Evolutionary conservation across 2,888 invertebrate species (phyloP), one percentile per base, ranked within the genome.

Genomic region (Galerucella calmariensis): DNA sequence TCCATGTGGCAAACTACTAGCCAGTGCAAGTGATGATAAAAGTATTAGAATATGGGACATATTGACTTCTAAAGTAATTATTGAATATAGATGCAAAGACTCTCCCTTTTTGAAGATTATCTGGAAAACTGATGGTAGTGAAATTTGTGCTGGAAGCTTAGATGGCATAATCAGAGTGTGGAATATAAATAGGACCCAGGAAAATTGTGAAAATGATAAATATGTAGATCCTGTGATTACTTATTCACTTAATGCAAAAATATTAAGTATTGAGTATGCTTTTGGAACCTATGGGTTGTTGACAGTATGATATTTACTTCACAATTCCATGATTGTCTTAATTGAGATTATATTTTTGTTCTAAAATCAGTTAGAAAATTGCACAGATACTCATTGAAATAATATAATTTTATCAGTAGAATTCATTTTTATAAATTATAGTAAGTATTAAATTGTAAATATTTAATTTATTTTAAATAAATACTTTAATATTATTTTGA

Each of bases 1-100:
- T 85, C 94, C 95, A 0, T 91, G 93, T 83, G 97, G 98, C 62
- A 92, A 93, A 83, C 92, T 92, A 85, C 88, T 98, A 71, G 96
- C 96, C 12, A 94, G 94, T 79, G 95, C 94, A 53, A 96, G 95
- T 77, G 94, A 94, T 81, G 94, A 94, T 83, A 90, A 92, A 81
- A 89, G 90, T 80, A 90, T 94, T 16, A 90, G 91, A 85, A 89
- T 94, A 24, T 95, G 94, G 94, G 94, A 94, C 84, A 84, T 95
- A 78, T 89, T 91, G 5, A 90, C 91, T 27, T 92, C 93, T 10
- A 90, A 90, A 66, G 88, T 92, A 75, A 84, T 92, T 14, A 90
- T 90, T 76, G 93, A 94, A 83, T 89, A 93, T 74, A 88, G 90
- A 78, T 92, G 92, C 0, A 92, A 92, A 82, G 90, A 90, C 59